These are phyloP conservation scores for Vombatus ursinus DNA, from an alignment of 2,113 vertebrate species.

Conservation along the genomic window DNA sequence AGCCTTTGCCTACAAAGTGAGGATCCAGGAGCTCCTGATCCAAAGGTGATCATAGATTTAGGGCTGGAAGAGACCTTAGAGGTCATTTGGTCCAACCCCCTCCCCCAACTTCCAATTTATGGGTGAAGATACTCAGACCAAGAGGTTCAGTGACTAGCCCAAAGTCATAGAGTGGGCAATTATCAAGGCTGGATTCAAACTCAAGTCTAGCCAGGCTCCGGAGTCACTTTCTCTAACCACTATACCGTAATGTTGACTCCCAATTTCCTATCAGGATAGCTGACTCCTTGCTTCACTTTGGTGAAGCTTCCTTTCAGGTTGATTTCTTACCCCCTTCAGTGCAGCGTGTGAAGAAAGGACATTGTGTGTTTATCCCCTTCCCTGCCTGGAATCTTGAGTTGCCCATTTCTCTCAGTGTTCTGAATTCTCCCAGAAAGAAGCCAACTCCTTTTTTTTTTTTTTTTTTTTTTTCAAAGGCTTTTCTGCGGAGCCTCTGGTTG, in stretches of 20 bases:
- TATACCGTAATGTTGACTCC: not conserved
- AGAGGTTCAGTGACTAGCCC: not conserved
- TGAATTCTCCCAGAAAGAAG: not conserved
- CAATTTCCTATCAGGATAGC: not conserved
- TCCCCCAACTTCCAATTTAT: not conserved
- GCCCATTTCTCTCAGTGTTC: not conserved
- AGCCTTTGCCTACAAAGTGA: not conserved
- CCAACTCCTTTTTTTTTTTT: not conserved
- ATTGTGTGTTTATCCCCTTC: not conserved
- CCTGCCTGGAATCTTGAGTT: not conserved
- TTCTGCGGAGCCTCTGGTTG: not conserved
- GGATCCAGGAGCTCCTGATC: not conserved
- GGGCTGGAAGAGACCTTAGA: not conserved
- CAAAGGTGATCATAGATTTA: not conserved
- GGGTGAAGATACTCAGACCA: not conserved
- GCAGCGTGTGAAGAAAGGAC: not conserved
- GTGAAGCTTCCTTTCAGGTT: slow-evolving; percentile 3
- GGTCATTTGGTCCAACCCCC: not conserved
- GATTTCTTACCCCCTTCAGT: not conserved
- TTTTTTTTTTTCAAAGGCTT: not conserved
- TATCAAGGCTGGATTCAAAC: not conserved
- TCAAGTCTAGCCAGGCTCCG: not conserved
- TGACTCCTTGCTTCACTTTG: not conserved
- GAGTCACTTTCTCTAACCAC: not conserved
- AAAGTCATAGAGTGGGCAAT: not conserved